These are phyloP conservation scores for Melanotaenia duboulayi DNA, from an alignment of 2,113 vertebrate genomes.

Conservation along the genomic window DNA sequence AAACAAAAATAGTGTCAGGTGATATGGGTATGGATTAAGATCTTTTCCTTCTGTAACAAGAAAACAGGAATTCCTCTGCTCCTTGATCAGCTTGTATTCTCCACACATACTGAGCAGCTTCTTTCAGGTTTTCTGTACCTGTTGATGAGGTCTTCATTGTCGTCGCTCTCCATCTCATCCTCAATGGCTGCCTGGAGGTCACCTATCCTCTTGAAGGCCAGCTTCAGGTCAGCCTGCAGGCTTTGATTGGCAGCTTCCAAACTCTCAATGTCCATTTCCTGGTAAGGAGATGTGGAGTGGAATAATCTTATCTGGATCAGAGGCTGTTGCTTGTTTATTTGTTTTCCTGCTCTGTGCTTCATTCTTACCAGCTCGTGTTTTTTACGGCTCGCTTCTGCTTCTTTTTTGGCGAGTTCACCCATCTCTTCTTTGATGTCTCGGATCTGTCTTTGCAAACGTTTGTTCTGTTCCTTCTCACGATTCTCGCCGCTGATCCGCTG, in stretches of 20 bases:
- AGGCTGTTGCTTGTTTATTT: too few species aligned
- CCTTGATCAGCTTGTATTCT: too few species aligned
- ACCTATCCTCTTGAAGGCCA: conserved; percentile 98
- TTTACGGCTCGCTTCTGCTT: conserved; percentile 94
- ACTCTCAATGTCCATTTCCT: conserved; percentile 99
- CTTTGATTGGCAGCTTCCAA: conserved; percentile 98
- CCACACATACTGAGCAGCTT: background rate
- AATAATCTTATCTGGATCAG: background rate
- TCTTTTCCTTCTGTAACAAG: too few species aligned
- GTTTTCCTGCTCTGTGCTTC: background rate
- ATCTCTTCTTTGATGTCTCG: conserved; percentile 95
- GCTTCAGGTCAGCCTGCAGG: conserved; percentile 94
- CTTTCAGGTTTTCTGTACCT: conserved; percentile 80
- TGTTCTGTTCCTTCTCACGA: conserved; percentile 97
- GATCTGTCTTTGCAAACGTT: conserved; percentile 93
- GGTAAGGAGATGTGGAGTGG: background rate
- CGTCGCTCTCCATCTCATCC: conserved; percentile 98
- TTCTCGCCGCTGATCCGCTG: conserved; percentile 89
- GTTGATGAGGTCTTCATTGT: conserved; percentile 98
- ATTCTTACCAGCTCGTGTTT: conserved; percentile 93
- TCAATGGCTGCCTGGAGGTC: conserved; percentile 98
- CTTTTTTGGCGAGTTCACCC: conserved; percentile 93
- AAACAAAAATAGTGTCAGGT: too few species aligned
- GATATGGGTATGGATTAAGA: too few species aligned
- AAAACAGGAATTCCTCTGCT: too few species aligned